A percentile compares a stretch with the other conserved stretches of the same genome.
Conservation (phyloP, 2,113 vertebrate genomes). For the Gulo gulo region DNA sequence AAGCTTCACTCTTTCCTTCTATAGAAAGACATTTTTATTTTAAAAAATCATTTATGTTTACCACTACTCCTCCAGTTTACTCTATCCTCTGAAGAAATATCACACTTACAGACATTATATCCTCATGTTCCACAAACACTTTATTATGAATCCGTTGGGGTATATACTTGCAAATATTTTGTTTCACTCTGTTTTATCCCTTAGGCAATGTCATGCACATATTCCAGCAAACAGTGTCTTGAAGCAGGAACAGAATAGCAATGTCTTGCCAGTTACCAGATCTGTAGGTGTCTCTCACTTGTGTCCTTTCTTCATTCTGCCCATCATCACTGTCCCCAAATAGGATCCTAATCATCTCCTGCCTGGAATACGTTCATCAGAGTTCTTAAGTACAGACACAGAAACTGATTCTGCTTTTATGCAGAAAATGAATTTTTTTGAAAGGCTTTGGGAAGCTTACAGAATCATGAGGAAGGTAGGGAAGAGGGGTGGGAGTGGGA, state of each 20-base stretch:
- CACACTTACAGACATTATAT: slow-evolving; percentile 49
- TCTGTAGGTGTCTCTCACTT: background rate
- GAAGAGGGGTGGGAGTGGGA: background rate
- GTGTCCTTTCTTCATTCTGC: background rate
- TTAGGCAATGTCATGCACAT: background rate
- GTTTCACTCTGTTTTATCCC: background rate
- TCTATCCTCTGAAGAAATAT: slow-evolving; percentile 60
- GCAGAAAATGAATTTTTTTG: background rate
- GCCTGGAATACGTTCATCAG: background rate
- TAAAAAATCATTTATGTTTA: slow-evolving; percentile 43
- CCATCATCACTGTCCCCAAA: background rate
- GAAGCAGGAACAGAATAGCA: background rate
- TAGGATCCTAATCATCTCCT: background rate
- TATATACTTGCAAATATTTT: slow-evolving; percentile 60
- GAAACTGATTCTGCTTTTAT: background rate
- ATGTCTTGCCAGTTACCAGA: background rate
- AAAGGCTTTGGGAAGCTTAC: background rate
- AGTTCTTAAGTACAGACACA: background rate
- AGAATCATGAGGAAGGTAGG: background rate
- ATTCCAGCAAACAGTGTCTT: background rate
- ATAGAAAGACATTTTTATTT: background rate
- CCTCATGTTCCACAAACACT: slow-evolving; percentile 48
- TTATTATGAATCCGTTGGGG: slow-evolving; percentile 41
- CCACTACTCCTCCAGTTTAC: slow-evolving; percentile 12
- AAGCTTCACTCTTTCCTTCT: background rate